These are phyloP conservation scores for Sylvicola cinctus DNA, from an alignment of 2,888 invertebrate genomes.

Conservation along the genomic window DNA sequence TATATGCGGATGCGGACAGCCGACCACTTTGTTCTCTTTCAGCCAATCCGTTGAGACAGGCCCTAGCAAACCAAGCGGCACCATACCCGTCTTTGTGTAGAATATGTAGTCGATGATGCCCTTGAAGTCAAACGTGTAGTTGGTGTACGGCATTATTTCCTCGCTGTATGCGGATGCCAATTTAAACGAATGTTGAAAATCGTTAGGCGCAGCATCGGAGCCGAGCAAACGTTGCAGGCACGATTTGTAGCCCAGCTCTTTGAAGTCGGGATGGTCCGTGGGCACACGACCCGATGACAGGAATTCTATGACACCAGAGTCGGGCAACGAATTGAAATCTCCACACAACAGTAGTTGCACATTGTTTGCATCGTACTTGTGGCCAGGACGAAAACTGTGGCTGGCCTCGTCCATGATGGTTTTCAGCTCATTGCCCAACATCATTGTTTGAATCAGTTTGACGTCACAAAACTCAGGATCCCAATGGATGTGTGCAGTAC, in stretches of 20 bases:
- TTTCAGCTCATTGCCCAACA: slow-evolving; percentile 88
- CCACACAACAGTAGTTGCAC: slow-evolving; percentile 90
- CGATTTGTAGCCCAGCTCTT: slow-evolving; percentile 80
- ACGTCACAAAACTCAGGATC: slow-evolving; percentile 99
- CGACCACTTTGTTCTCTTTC: slow-evolving; percentile 88
- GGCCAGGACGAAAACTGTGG: slow-evolving; percentile 51
- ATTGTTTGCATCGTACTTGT: slow-evolving; percentile 50
- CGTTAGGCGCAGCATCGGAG: slow-evolving; percentile 54
- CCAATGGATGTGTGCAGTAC: slow-evolving; percentile 99
- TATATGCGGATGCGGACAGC: slow-evolving; percentile 94
- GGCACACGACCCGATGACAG: slow-evolving; percentile 76
- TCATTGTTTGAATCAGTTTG: slow-evolving; percentile 97
- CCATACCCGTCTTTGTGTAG: slow-evolving; percentile 90
- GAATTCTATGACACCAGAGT: slow-evolving; percentile 95
- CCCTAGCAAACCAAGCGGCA: slow-evolving; percentile 82
- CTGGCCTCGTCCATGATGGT: slow-evolving; percentile 72
- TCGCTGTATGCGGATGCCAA: slow-evolving; percentile 88
- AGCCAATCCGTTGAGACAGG: slow-evolving; percentile 87
- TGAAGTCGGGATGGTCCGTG: slow-evolving; percentile 88
- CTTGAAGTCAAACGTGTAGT: slow-evolving; percentile 98
- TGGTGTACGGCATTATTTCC: slow-evolving; percentile 93
- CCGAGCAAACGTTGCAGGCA: slow-evolving; percentile 77
- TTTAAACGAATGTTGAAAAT: slow-evolving; percentile 92
- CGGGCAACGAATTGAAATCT: slow-evolving; percentile 95
- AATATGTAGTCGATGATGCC: slow-evolving; percentile 99